A percentile compares a stretch with the other conserved stretches of the same genome.
phyloP scores from a whole-genome alignment of 2,113 vertebrate genomes.

The Isurus oxyrinchus region DNA sequence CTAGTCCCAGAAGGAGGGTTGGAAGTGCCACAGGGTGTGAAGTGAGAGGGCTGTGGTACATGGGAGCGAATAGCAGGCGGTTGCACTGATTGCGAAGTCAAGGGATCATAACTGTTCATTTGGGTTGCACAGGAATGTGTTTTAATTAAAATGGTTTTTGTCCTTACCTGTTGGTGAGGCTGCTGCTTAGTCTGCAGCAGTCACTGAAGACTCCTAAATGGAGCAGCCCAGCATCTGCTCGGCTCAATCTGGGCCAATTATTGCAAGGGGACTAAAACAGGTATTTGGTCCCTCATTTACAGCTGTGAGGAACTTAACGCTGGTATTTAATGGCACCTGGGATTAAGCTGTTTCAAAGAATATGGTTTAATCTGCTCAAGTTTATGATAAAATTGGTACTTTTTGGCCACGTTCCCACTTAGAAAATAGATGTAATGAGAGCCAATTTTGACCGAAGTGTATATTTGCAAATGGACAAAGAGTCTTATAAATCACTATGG shows the following conservation, averaged over 20 bases:
- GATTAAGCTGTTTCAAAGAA: too few relatives aligned
- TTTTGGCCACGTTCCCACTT: neutral
- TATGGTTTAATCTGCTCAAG: too few relatives aligned
- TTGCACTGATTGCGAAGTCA: neutral
- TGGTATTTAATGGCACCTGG: too few relatives aligned
- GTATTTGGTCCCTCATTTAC: too few relatives aligned
- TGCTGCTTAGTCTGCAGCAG: too few relatives aligned
- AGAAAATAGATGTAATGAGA: neutral
- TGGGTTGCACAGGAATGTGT: neutral
- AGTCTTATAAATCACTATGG: too few relatives aligned
- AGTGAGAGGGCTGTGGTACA: neutral
- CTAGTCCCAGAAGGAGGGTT: neutral
- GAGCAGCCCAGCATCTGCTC: too few relatives aligned
- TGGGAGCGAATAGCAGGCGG: neutral
- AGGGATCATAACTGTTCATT: neutral
- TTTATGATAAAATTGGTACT: neutral
- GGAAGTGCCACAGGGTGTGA: neutral
- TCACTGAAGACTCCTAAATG: too few relatives aligned
- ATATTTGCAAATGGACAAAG: neutral
- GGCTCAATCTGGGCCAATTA: too few relatives aligned
- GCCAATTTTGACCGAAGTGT: neutral
- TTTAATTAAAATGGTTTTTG: neutral
- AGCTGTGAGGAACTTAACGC: too few relatives aligned
- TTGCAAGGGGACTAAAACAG: too few relatives aligned
- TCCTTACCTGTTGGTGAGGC: too few relatives aligned